Evolutionary conservation across 1,140 invertebrate species (phyloP), one percentile per base, ranked within the genome.

Genomic region (Rhyacophila brunnea): DNA sequence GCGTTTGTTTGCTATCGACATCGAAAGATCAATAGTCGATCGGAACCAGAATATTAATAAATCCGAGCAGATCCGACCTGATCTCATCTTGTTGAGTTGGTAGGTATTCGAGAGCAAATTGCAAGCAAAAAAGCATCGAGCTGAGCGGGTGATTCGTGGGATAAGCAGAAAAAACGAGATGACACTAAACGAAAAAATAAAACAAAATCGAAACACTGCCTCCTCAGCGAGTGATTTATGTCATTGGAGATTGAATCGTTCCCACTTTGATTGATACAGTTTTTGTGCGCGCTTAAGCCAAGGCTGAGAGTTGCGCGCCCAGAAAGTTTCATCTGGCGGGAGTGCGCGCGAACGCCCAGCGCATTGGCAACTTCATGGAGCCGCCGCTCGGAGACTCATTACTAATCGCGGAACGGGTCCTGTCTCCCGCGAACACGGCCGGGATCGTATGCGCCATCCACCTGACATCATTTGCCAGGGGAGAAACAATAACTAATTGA

Each of bases 201-300:
- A n/a, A 28, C 3, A 28, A 28, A 28, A 28, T 28, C 4, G 23
- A 3, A 15, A 50, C 11, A 20, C 15, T 11, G 5, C 48, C 32
- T 15, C 15, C 19, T 20, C 19, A 9, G 11, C 1, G 36, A 35
- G 42, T 55, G 52, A 55, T 55, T 55, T 55, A 55, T 35, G 23
- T 55, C 52, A 17, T 32, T 13, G 7, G 42, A 55, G 43, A 55
- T 55, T 55, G 52, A 55, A 43, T 45, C 52, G 32, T 46, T 38
- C 9, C 15, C 42, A 35, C 43, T 46, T 14, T 45, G 52, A 55
- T 55, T 53, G 38, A 53, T 45, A 17, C 35, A 18, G 15, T 46
- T 46, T 55, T 55, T 35, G 10, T 18, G 44, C 17, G 10, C 3
- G 43, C 20, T 43, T 17, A 17, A n/a, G 7, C 15, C 17, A n/a